A percentile compares a stretch with the other conserved stretches of the same genome.
Evolutionary conservation across 2,797 vertebrate genomes (phyloP).

Genomic region (Rhinatrema bivittatum): DNA sequence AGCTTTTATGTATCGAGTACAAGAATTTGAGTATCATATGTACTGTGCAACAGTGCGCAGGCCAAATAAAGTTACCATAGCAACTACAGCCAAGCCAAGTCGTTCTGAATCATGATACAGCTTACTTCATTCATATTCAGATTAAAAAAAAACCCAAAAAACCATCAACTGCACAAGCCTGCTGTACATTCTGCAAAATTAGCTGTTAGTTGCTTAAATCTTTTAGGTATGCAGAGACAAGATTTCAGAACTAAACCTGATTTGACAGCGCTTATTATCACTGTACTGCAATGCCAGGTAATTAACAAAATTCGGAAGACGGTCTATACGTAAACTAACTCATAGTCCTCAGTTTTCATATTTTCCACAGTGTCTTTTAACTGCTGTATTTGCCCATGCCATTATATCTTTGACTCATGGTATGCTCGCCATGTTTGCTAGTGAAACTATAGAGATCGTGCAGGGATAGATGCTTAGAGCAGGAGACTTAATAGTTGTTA

Average conservation of each 20-base stretch:
- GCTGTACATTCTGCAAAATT: not conserved
- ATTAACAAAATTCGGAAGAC: too few relatives aligned
- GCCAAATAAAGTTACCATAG: constrained; percentile 16
- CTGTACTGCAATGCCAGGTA: constrained; percentile 27
- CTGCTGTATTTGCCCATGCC: not conserved
- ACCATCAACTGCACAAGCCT: constrained; percentile 7
- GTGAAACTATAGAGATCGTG: too few relatives aligned
- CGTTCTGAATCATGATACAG: constrained; percentile 8
- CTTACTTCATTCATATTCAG: constrained; percentile 15
- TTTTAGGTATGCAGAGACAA: constrained; percentile 17
- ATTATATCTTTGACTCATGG: too few relatives aligned
- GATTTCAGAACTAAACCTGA: not conserved
- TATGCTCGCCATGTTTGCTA: too few relatives aligned
- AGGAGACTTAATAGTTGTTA: too few relatives aligned
- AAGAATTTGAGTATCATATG: too few relatives aligned
- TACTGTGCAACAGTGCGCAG: constrained; percentile 6
- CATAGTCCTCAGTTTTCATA: not conserved
- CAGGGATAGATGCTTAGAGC: too few relatives aligned
- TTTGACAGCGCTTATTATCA: constrained; percentile 16
- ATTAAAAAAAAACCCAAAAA: constrained; percentile 14
- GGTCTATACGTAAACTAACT: not conserved
- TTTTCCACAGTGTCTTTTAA: not conserved
- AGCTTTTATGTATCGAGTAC: too few relatives aligned
- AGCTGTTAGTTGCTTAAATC: constrained; percentile 20
- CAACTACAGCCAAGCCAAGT: constrained; percentile 6